Conservation (phyloP, 2,888 invertebrate genomes). For the Ferrisia virgata region DNA sequence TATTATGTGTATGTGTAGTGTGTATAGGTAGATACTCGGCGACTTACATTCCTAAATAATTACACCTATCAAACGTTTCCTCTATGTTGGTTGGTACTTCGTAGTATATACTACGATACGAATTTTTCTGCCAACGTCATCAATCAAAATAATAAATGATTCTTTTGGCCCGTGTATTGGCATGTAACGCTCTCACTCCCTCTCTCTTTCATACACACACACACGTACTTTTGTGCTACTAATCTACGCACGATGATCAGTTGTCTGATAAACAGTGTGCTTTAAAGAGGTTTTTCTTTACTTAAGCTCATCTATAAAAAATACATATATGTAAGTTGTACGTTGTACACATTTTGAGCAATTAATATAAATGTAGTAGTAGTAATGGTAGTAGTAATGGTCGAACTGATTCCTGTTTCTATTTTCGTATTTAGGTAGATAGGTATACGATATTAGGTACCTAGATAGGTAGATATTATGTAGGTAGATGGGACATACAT, state of each 20-base stretch:
- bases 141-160: conserved; percentile 17
- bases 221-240: background rate
- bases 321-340: background rate
- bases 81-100: too few relatives aligned
- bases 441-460: too few relatives aligned
- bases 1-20: too few relatives aligned
- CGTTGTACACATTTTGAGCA: too few relatives aligned
- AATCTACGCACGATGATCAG: background rate
- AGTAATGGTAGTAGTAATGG: background rate
- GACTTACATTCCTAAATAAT: conserved; percentile 17
- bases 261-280: background rate
- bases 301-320: background rate
- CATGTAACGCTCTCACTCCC: background rate
- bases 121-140: conserved; percentile 5
- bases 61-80: conserved; percentile 5
- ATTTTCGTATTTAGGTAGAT: too few relatives aligned
- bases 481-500: background rate
- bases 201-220: too few relatives aligned
- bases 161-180: background rate
- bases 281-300: background rate
- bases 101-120: background rate
- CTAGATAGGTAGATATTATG: too few relatives aligned
- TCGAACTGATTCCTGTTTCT: background rate
- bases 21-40: background rate
- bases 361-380: too few relatives aligned